Base-by-base conservation (phyloP, 2,797 vertebrate genomes). In the Smutsia temminckii region DNA sequence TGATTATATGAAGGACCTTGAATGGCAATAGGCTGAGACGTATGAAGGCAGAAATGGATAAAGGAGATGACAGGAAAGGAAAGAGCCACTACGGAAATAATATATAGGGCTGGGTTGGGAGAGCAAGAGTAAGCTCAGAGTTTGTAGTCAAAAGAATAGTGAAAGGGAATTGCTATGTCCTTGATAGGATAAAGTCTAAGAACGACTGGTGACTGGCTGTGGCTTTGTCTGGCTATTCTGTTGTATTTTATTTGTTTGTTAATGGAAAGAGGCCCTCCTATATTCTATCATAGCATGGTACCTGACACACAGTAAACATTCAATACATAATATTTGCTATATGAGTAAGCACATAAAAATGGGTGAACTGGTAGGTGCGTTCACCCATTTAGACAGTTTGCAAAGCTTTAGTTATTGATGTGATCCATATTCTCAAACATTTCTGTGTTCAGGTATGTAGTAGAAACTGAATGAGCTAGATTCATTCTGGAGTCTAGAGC, bases 211-310 rank as follows among this genome's bases (percentile, higher is more conserved):
- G 32, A 72, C 20, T 23, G 7, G 4, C 1, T 11, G 6, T 42
- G 20, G 1, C 29, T 96, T 91, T 86, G 21, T 66, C 80, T 63
- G n/a, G 10, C 51, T 18, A 10, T 42, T 95, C 37, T 78, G 25
- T 72, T 37, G 49, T 71, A 12, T 79, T n/a, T 72, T 40, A 0
- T 83, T 34, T 84, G n/a, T 51, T 90, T 42, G 29, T 55, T 77
- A 72, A 40, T 40, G 8, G 74, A 34, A 78, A 59, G 27, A 81
- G 8, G 5, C 37, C 23, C 68, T 66, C 6, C 17, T 63, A 20
- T 59, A 4, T 37, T 63, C 8, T 80, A 49, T 0, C 23, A n/a
- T 37, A 81, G 17, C 6, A 72, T 8, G 75, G 10, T 63, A 2
- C 9, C 20, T 42, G 21, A 21, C 4, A 69, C n/a, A 34, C 51